Base-by-base conservation (phyloP, 2,888 invertebrate genomes). In the Hirtodrosophila alboralis region DNA sequence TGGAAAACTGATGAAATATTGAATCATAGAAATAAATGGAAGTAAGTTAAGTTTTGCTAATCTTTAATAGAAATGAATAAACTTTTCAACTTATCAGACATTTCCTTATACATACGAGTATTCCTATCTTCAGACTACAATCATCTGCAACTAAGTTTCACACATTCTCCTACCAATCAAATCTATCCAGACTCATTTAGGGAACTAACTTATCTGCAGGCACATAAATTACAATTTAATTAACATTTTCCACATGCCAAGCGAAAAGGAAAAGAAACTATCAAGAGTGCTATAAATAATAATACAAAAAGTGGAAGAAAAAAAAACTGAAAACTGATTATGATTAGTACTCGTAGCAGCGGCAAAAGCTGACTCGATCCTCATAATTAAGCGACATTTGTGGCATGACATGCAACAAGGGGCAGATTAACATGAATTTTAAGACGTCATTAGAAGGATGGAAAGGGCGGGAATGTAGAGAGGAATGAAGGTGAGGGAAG, bases 361-460 rank as follows among this genome's bases (percentile, higher is more conserved):
- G 47, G 49, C 59, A 51, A 36, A 37, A 10, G 37, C 47, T 38
- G 43, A n/a, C 43, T 38, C 69, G 81, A 80, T 73, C 73, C 69
- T 76, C 69, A 84, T 81, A 86, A 85, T 85, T 84, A 85, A 81
- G 80, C 84, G 81, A 85, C 86, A 83, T 81, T 86, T 85, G 80
- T 65, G 69, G 77, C 86, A 79, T 84, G 86, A 83, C 84, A 66
- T 79, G 80, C 86, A 75, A 79, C 80, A 73, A 69, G 68, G 53
- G 44, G 37, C 57, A 72, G 84, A 85, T 85, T 81, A 81, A 76
- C 86, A 81, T 81, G 79, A 75, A 84, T 81, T 85, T 83, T 43
- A 61, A 69, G 66, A 48, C 74, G 59, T 72, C 60, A 60, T 70
- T 62, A 53, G 53, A 66, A 18, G 16, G 13, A 1, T 10, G 8